phyloP scores from a whole-genome alignment of 2,113 vertebrate species.

The Mastomys coucha region DNA sequence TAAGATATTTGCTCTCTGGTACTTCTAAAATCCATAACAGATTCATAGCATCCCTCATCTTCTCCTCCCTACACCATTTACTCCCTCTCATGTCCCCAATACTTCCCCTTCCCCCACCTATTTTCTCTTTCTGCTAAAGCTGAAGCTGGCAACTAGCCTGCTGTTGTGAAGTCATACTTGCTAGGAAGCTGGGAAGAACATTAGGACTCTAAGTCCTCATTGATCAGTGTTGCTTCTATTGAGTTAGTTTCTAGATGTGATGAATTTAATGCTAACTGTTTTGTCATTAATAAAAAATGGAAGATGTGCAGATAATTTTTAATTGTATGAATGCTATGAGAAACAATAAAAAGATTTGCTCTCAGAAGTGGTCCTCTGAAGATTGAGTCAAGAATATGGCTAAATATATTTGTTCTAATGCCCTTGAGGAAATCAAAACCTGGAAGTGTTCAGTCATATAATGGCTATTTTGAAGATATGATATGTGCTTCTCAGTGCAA shows the following conservation, averaged over 20 bases:
- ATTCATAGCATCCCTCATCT: background rate
- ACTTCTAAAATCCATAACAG: background rate
- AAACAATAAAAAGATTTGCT: constrained; percentile 34
- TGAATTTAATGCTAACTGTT: constrained; percentile 38
- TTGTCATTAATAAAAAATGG: constrained; percentile 62
- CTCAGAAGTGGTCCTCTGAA: background rate
- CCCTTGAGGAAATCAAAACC: background rate
- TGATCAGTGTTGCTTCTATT: constrained; percentile 22
- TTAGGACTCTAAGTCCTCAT: background rate
- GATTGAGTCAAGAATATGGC: constrained; percentile 10
- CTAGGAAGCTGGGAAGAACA: background rate
- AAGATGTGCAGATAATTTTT: constrained; percentile 72
- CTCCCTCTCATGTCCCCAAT: rapidly evolving
- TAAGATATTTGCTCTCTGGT: background rate
- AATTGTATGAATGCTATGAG: constrained; percentile 64
- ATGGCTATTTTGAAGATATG: background rate
- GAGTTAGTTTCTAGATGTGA: constrained; percentile 50
- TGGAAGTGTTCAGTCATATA: background rate
- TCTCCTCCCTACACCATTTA: too few relatives aligned
- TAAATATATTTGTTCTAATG: background rate
- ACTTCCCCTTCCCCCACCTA: background rate
- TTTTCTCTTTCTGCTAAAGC: background rate
- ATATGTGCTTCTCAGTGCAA: background rate
- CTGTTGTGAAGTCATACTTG: background rate
- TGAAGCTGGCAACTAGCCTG: background rate